Conservation (phyloP, 2,888 invertebrate species). For the Rapana venosa region DNA sequence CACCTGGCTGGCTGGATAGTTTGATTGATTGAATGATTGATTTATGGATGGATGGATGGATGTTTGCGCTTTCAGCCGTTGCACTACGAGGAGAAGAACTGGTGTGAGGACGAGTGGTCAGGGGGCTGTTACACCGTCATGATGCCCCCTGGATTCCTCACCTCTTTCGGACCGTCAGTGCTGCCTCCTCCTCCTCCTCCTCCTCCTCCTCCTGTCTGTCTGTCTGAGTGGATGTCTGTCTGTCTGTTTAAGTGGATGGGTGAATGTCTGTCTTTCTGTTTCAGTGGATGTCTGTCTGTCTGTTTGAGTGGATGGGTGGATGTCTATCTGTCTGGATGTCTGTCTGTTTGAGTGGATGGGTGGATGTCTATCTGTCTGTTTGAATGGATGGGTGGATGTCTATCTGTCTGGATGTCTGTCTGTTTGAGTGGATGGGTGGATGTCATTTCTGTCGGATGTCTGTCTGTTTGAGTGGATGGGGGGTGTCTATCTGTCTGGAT, state of each 20-base stretch:
- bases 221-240: neutral
- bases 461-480: too few relatives aligned
- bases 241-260: slow-evolving; percentile 25
- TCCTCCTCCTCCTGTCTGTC: neutral
- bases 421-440: too few relatives aligned
- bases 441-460: too few relatives aligned
- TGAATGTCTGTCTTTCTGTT: slow-evolving; percentile 37
- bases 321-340: neutral
- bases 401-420: too few relatives aligned
- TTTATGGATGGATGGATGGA: slow-evolving; percentile 1
- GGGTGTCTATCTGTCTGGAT: too few relatives aligned
- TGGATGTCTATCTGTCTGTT: neutral
- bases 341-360: neutral
- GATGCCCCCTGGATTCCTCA: slow-evolving; percentile 76
- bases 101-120: slow-evolving; percentile 78
- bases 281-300: too few relatives aligned
- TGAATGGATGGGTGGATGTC: too few relatives aligned
- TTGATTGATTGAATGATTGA: slow-evolving; percentile 11
- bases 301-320: too few relatives aligned
- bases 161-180: slow-evolving; percentile 72
- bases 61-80: slow-evolving; percentile 62
- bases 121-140: slow-evolving; percentile 79
- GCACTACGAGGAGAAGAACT: slow-evolving; percentile 77
- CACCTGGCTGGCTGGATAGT: neutral
- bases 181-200: neutral